Conservation (phyloP, 2,797 vertebrate genomes). For the Enteromius afrohamiltoni region DNA sequence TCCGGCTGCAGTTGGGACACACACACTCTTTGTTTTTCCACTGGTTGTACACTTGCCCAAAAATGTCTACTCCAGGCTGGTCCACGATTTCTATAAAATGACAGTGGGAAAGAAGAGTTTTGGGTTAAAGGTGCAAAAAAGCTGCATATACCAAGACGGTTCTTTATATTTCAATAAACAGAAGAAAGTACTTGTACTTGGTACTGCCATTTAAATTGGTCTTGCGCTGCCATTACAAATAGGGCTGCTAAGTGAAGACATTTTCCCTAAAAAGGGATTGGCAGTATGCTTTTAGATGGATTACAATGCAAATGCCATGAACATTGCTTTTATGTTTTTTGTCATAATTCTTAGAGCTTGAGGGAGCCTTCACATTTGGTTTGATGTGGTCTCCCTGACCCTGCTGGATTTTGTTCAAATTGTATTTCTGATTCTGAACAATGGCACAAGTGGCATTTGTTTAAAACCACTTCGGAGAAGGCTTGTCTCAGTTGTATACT, state of each 20-base stretch:
- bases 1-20: constrained; percentile 95
- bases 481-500: background rate
- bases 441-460: background rate
- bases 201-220: background rate
- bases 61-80: constrained; percentile 97
- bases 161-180: background rate
- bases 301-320: background rate
- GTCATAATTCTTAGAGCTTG: background rate
- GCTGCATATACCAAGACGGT: background rate
- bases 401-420: background rate
- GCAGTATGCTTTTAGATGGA: background rate
- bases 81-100: constrained; percentile 90
- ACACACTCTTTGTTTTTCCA: constrained; percentile 99
- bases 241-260: background rate
- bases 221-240: background rate
- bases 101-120: background rate
- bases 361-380: background rate
- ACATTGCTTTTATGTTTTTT: background rate
- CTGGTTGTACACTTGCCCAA: constrained; percentile 98
- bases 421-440: background rate
- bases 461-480: too few species aligned
- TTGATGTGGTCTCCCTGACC: background rate
- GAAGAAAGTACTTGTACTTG: background rate
- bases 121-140: background rate
- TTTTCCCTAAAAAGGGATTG: background rate